Evolutionary conservation across 2,797 vertebrate species (phyloP).

Genomic region (Percopsis omiscomaycus): DNA sequence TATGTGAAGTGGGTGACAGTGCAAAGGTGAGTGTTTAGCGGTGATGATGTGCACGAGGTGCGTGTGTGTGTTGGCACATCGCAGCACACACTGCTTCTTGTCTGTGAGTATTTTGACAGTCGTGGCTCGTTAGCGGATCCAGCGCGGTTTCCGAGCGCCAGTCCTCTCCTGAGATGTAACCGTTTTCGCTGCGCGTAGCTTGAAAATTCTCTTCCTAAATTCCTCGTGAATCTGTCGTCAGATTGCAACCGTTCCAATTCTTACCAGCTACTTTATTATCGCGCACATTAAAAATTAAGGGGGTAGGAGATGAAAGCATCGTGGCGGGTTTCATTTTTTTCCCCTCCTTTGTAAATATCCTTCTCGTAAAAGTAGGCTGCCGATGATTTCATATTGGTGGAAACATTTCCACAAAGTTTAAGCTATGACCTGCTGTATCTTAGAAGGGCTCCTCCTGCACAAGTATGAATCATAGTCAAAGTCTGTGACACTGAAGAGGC

Average conservation of each 20-base stretch:
- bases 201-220: constrained; percentile 57
- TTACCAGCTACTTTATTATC: constrained; percentile 49
- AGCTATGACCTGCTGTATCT: constrained; percentile 34
- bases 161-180: constrained; percentile 45
- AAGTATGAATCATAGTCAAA: constrained; percentile 26
- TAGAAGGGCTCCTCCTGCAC: constrained; percentile 24
- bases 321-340: constrained; percentile 41
- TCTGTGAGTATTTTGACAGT: constrained; percentile 54
- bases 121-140: constrained; percentile 50
- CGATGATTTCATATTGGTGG: constrained; percentile 61
- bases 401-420: constrained; percentile 49
- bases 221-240: constrained; percentile 65
- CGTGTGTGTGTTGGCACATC: constrained; percentile 33
- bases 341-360: constrained; percentile 29
- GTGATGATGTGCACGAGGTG: constrained; percentile 13
- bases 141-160: constrained; percentile 45
- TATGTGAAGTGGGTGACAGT: constrained; percentile 18
- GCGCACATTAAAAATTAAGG: constrained; percentile 16
- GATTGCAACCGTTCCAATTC: constrained; percentile 46
- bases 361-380: constrained; percentile 52
- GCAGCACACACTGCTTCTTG: constrained; percentile 21
- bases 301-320: constrained; percentile 53
- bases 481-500: no score
- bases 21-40: constrained; percentile 29
- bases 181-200: constrained; percentile 58